Percentiles rank a stretch among this genome's conserved stretches.
These are phyloP conservation scores for Cephalopterus ornatus DNA, from an alignment of 2,113 vertebrate genomes.

Conservation along the genomic window DNA sequence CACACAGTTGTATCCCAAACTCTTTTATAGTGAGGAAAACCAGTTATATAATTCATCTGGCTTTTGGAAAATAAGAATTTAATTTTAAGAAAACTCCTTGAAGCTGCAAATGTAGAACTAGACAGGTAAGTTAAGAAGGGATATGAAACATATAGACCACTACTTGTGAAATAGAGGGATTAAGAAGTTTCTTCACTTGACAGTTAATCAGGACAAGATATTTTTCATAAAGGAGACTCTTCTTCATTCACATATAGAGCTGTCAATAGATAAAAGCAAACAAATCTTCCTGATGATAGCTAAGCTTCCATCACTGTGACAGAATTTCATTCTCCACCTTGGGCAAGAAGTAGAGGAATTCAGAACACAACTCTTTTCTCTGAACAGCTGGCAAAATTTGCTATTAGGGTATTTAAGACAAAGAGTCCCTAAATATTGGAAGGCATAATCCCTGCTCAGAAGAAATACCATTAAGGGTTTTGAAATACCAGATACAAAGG, in stretches of 20 bases:
- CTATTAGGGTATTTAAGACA: not conserved
- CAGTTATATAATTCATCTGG: not conserved
- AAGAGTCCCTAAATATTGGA: not conserved
- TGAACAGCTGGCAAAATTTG: not conserved
- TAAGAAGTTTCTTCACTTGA: not conserved
- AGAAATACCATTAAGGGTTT: not conserved
- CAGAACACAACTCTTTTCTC: not conserved
- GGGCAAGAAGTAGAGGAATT: not conserved
- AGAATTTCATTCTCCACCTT: not conserved
- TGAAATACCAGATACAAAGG: not conserved
- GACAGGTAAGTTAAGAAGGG: not conserved
- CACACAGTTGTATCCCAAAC: not conserved
- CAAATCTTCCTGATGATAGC: not conserved
- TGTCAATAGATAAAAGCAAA: not conserved
- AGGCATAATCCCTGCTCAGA: not conserved
- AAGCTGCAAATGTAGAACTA: not conserved
- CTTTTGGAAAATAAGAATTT: not conserved
- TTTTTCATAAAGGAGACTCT: not conserved
- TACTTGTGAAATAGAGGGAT: not conserved
- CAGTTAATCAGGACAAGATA: not conserved
- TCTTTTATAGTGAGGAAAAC: not conserved
- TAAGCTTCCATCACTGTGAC: not conserved
- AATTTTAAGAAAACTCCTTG: not conserved
- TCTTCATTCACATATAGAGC: not conserved
- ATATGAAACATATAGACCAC: not conserved